Percentiles rank a stretch among this genome's conserved stretches.
Evolutionary conservation across 2,888 invertebrate genomes (phyloP).

Genomic region (Trichopoda pennipes): DNA sequence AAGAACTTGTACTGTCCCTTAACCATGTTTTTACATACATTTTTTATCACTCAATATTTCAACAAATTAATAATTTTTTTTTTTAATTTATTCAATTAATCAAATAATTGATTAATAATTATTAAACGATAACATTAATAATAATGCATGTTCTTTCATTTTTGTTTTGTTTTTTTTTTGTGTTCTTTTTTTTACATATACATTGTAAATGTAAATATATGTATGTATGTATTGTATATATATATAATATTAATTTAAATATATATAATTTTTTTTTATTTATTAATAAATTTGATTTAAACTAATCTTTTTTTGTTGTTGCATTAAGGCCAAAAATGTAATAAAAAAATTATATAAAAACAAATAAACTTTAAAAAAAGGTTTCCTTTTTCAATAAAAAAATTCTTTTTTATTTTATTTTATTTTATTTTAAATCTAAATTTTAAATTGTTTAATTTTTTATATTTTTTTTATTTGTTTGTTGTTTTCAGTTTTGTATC

Average conservation of each 20-base stretch:
- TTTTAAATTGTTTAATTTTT: conserved; percentile 58
- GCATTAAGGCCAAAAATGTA: conserved; percentile 78
- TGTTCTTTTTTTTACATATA: conserved; percentile 57
- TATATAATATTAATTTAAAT: conserved; percentile 65
- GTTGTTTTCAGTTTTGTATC: conserved; percentile 55
- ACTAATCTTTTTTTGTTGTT: conserved; percentile 71
- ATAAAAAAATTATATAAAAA: conserved; percentile 62
- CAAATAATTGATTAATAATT: conserved; percentile 53
- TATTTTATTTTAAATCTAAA: conserved; percentile 53
- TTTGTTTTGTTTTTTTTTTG: conserved; percentile 22
- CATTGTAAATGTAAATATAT: conserved; percentile 69
- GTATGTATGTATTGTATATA: conserved; percentile 65
- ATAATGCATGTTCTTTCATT: conserved; percentile 42
- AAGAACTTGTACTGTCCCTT: too few species aligned
- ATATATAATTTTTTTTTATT: conserved; percentile 55
- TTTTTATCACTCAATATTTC: conserved; percentile 29
- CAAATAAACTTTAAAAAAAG: conserved; percentile 56
- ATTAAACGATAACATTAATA: conserved; percentile 66
- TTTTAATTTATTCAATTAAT: conserved; percentile 48
- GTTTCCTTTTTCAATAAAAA: conserved; percentile 51
- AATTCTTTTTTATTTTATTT: conserved; percentile 34
- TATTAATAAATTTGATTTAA: conserved; percentile 69
- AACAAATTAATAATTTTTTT: conserved; percentile 11
- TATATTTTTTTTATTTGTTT: conserved; percentile 36
- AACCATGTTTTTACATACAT: background rate